Base-by-base conservation (phyloP, 2,888 invertebrate species). In the Papilio protenor region DNA sequence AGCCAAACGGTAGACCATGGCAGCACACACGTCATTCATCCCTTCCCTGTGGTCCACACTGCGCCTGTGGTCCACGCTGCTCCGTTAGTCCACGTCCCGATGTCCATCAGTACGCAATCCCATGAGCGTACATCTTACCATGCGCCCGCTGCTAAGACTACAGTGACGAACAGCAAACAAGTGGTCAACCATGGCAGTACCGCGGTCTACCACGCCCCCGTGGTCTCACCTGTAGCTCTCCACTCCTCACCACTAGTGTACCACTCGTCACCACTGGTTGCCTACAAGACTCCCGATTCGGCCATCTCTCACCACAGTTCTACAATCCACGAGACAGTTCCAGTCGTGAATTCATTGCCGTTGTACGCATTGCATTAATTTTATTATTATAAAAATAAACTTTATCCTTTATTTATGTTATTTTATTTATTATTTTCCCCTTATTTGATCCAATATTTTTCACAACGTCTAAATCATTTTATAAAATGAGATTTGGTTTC, bases 291-390 rank as follows among this genome's bases (percentile, higher is more conserved):
- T 75, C 90, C 90, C 3, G 91, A 94, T 87, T 90, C 95, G 73
- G 90, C 93, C 18, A 85, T 95, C 81, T 88, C 95, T 82, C 91
- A 96, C 85, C 91, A 95, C 85, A 93, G 95, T 87, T 90, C 94
- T 69, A 88, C 95, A 79, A 90, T 95, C 73, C 90, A 91, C 80
- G 91, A 92, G 78, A 91, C 91, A 6, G 88, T 90, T 1, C 92
- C 91, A 0, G 82, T 89, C 0, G 85, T 91, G 11, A 87, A 88
- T 61, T 88, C 89, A 45, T 55, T 85, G 10, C 85, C 88, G 0
- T 74, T 89, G 45, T 84, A 88, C 79, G 71, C 90, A 75, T 80
- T 87, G 2, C 90, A 92, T 80, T 91, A 90, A 85, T 89, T 77
- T 75, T 75, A 76, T 74, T 49, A 70, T 57, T 61, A 57, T 66